A percentile compares a stretch with the other conserved stretches of the same genome.
Conservation (phyloP, 2,113 vertebrate species). For the Pao palembangensis region DNA sequence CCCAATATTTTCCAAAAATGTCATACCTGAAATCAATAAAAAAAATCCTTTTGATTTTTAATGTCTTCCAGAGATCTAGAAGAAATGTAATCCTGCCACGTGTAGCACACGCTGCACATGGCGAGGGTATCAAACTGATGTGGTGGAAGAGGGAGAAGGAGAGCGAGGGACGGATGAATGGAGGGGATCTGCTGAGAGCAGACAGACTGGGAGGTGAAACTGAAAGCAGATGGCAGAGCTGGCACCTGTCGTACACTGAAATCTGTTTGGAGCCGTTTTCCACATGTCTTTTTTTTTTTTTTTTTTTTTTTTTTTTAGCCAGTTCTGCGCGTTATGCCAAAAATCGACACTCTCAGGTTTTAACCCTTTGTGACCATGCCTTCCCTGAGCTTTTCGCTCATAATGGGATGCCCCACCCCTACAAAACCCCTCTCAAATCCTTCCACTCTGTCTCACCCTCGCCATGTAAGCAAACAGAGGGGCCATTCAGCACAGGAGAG, state of each 20-base stretch:
- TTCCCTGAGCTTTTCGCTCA: conserved; percentile 54
- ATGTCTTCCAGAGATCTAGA: conserved; percentile 4
- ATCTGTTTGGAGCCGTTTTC: conserved; percentile 81
- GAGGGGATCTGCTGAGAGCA: conserved; percentile 48
- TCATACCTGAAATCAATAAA: conserved; percentile 18
- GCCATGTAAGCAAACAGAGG: conserved; percentile 70
- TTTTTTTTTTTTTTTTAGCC: conserved; percentile 42
- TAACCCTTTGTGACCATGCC: conserved; percentile 70
- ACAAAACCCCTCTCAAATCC: conserved; percentile 54
- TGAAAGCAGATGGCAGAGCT: conserved; percentile 80
- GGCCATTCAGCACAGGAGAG: conserved; percentile 66
- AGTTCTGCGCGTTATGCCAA: conserved; percentile 65
- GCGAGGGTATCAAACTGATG: conserved; percentile 26
- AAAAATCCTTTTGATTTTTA: conserved; percentile 30
- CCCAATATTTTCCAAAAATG: conserved; percentile 20
- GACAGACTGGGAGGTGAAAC: conserved; percentile 70
- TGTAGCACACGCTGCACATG: conserved; percentile 10
- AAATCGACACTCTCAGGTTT: conserved; percentile 66
- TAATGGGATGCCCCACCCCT: conserved; percentile 51
- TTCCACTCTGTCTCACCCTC: conserved; percentile 58
- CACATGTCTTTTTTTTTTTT: conserved; percentile 70
- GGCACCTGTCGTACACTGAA: conserved; percentile 76
- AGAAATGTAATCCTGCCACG: too few species aligned
- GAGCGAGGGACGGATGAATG: conserved; percentile 33
- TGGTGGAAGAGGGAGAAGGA: conserved; percentile 40